Conservation (phyloP, 2,113 vertebrate genomes). For the Bostrychus sinensis region DNA sequence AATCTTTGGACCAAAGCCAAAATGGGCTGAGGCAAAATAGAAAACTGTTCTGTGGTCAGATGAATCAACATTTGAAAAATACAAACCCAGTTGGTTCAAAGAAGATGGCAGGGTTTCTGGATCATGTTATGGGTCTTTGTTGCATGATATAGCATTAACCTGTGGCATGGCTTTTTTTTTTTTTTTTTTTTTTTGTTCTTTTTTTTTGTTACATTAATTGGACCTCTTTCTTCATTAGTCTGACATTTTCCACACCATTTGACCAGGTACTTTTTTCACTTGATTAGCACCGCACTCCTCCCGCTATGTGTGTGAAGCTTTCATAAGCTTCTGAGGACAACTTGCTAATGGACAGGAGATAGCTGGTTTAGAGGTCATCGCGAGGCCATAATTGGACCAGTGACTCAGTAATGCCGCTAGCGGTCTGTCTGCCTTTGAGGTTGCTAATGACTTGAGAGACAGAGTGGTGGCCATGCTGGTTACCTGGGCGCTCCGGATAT, state of each 20-base stretch:
- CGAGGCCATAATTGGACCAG: slow-evolving; percentile 59
- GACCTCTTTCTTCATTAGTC: slow-evolving; percentile 33
- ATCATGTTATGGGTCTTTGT: too few relatives aligned
- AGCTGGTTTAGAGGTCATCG: slow-evolving; percentile 60
- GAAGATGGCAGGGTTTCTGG: too few relatives aligned
- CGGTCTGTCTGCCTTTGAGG: slow-evolving; percentile 57
- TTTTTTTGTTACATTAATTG: slow-evolving; percentile 26
- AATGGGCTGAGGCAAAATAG: too few relatives aligned
- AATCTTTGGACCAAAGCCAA: too few relatives aligned
- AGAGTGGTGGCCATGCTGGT: slow-evolving; percentile 38
- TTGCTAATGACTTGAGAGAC: slow-evolving; percentile 62
- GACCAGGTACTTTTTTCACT: slow-evolving; percentile 18
- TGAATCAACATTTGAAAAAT: too few relatives aligned
- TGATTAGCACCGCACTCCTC: slow-evolving; percentile 54
- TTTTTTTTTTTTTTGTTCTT: too few relatives aligned
- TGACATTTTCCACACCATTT: slow-evolving; percentile 32
- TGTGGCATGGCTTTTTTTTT: not conserved
- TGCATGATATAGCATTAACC: too few relatives aligned
- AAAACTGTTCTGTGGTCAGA: too few relatives aligned
- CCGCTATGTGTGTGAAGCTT: slow-evolving; percentile 48
- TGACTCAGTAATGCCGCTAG: slow-evolving; percentile 59
- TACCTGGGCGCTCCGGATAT: slow-evolving; percentile 46
- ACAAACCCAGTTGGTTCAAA: too few relatives aligned
- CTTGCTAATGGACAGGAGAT: slow-evolving; percentile 59
- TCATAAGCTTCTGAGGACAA: slow-evolving; percentile 50